Evolutionary conservation across 2,113 vertebrate species (phyloP), one percentile per base, ranked within the genome.

Genomic region (Mungos mungo): DNA sequence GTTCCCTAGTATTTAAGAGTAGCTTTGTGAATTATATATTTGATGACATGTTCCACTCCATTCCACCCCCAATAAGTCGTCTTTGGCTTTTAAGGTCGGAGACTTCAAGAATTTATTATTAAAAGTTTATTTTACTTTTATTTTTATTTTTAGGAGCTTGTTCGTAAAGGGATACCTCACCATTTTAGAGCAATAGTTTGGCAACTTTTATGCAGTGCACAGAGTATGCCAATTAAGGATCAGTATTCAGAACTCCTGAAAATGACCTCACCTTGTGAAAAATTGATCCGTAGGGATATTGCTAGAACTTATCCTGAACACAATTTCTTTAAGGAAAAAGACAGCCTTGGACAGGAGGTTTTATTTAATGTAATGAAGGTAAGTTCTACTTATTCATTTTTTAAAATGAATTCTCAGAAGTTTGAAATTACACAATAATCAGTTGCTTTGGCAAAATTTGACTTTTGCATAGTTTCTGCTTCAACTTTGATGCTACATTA

Each of bases 321-420:
- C 29, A 99, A 99, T n/a, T 99, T 99, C 99, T 99, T 99, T 98
- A 99, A 99, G 98, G 99, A 99, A 98, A 99, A 99, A 97, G 99
- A 99, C 98, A 99, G 99, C 96, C 98, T 99, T 96, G 99, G 99
- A 25, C 99, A 99, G 97, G 99, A 99, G 92, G 99, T 99, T 98
- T 99, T 99, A 97, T 99, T 99, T 99, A 99, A 99, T n/a, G 99
- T 99, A 94, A 99, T 99, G 99, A 99, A 99, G 99, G 99, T 99
- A 98, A 97, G 98, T 98, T 93, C 35, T 79, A 1, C 95, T 97
- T 93, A 80, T 92, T 92, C 21, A 71, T 71, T 95, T 96, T 96
- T 90, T 47, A 14, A 94, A 96, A 23, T 93, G 14, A 87, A 68
- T 91, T 96, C n/a, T 76, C 29, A 79, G 29, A 57, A 94, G 8